These are phyloP conservation scores for Lytechinus pictus DNA, from an alignment of 35 echinoderm and acorn worm species.

Conservation along the genomic window DNA sequence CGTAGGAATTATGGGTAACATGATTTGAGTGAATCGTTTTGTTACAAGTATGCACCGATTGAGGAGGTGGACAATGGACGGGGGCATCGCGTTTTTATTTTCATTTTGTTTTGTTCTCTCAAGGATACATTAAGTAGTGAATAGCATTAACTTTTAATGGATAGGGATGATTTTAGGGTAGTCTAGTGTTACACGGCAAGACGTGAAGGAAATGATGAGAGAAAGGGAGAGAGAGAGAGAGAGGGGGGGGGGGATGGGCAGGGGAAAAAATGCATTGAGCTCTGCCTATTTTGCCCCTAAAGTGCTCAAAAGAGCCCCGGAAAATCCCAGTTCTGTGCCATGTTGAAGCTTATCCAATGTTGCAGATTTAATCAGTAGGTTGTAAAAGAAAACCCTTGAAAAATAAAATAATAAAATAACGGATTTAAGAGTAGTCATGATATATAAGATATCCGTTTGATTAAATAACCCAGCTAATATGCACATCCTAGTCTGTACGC, in stretches of 20 bases:
- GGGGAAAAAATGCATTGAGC: background rate
- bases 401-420: no score
- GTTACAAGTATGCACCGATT: background rate
- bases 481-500: no score
- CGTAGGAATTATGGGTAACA: slow-evolving; percentile 20
- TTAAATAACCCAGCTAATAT: no score
- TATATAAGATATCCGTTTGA: no score
- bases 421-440: no score
- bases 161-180: background rate
- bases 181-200: background rate
- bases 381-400: no score
- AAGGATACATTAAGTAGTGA: background rate
- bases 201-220: background rate
- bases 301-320: no score
- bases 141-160: background rate
- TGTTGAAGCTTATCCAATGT: no score
- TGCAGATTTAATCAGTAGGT: no score
- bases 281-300: no score
- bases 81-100: background rate
- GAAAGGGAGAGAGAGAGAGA: background rate
- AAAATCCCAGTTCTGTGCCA: no score
- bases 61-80: background rate
- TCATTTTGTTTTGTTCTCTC: background rate
- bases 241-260: background rate
- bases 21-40: slow-evolving; percentile 17